Base-by-base conservation (phyloP, 2,888 invertebrate species). In the Rotaria sp. region DNA sequence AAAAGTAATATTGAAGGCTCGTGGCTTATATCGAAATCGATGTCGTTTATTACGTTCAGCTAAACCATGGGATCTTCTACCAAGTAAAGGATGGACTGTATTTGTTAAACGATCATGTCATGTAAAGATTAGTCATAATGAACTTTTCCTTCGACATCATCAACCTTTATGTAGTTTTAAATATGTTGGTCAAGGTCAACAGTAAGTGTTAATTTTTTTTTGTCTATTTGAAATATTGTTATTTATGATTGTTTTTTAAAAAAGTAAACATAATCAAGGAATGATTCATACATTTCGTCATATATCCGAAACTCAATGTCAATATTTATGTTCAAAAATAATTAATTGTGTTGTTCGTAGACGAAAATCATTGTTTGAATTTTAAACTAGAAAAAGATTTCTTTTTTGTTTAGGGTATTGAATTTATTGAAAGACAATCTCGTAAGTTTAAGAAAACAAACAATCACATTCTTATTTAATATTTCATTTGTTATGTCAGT, bases 71-170 rank as follows among this genome's bases (percentile, higher is more conserved):
- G 80, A 80, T 45, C 45, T 80, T 24, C 2, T n/a, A 41, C 45
- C 80, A 5, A 80, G 45, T 80, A 80, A 80, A 80, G 13, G 45
- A 80, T 41, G 80, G 80, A 80, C 45, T n/a, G 80, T 80, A n/a
- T 80, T 80, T n/a, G 80, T 45, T 45, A 80, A 80, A 80, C 41
- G 80, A 45, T 45, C 41, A 45, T 80, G 80, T 80, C 41, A 80
- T 45, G n/a, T 26, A n/a, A 0, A 13, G n/a, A 45, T 80, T 10
- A 26, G 26, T n/a, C 26, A 13, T 15, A 41, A 41, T 45, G 18
- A 80, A 38, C 26, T 21, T 10, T 80, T 80, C 3, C 45, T 45
- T 26, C 45, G 45, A 5, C 3, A 80, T n/a, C 11, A 24, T 26
- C 8, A 26, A 80, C 80, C 80, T n/a, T 15, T 45, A 45, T 80